Percentiles rank a stretch among this genome's conserved stretches.
phyloP scores from a whole-genome alignment of 2,888 invertebrate species.

The Choristoneura rosaceana region DNA sequence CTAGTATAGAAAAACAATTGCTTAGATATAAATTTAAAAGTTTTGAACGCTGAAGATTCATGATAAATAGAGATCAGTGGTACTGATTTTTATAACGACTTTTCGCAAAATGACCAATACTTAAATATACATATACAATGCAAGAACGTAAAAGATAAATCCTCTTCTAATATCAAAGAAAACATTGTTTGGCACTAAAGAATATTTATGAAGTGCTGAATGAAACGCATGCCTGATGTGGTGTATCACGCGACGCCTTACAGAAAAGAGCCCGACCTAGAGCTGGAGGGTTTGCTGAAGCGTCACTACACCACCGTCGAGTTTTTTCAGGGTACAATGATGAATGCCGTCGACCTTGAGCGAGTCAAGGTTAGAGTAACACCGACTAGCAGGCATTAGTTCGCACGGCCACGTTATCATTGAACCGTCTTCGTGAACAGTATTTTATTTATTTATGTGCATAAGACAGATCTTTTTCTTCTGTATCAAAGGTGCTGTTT shows the following conservation, averaged over 20 bases:
- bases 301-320: slow-evolving; percentile 99
- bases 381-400: slow-evolving; percentile 83
- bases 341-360: slow-evolving; percentile 99
- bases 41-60: too few species aligned
- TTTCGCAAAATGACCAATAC: not conserved
- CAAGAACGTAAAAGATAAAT: not conserved
- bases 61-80: not conserved
- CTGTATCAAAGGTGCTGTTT: slow-evolving; percentile 77
- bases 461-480: slow-evolving; percentile 79
- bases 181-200: slow-evolving; percentile 21
- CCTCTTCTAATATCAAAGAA: not conserved
- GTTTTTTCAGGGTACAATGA: slow-evolving; percentile 99
- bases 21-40: too few species aligned
- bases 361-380: slow-evolving; percentile 97
- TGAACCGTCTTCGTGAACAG: slow-evolving; percentile 79
- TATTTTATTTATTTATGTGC: slow-evolving; percentile 79
- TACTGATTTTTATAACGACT: not conserved
- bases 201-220: slow-evolving; percentile 37
- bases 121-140: not conserved
- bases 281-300: slow-evolving; percentile 99
- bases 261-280: slow-evolving; percentile 99
- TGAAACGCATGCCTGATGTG: slow-evolving; percentile 57
- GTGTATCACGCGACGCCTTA: slow-evolving; percentile 82
- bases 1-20: not conserved
- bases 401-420: slow-evolving; percentile 84